phyloP scores from a whole-genome alignment of 2,888 invertebrate genomes.

The Phengaris alcon region DNA sequence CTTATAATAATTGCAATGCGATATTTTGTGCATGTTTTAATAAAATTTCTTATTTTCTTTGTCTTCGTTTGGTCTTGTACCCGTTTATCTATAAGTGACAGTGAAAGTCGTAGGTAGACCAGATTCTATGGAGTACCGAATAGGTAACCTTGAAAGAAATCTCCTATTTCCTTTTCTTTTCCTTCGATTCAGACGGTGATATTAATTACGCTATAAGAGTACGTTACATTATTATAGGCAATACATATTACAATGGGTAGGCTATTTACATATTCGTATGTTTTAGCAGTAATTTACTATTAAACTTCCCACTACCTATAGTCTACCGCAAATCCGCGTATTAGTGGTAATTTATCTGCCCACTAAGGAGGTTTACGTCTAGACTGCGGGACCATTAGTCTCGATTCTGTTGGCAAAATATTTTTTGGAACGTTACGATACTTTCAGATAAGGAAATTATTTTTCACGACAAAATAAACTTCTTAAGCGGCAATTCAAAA shows the following conservation, averaged over 20 bases:
- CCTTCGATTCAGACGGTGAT: no score
- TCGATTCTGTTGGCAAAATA: conserved; percentile 24
- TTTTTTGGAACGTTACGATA: background rate
- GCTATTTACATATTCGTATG: conserved; percentile 4
- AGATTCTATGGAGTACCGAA: background rate
- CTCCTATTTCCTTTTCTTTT: no score
- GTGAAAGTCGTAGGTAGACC: background rate
- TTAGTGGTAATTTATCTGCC: conserved; percentile 16
- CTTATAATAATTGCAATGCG: conserved; percentile 9
- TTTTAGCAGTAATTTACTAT: background rate
- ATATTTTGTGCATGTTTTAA: background rate
- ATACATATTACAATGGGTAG: no score
- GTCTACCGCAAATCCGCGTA: conserved; percentile 18
- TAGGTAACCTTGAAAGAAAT: background rate
- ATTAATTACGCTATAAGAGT: no score
- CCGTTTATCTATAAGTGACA: background rate
- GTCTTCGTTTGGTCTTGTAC: background rate
- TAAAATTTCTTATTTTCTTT: background rate
- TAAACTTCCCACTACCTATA: conserved; percentile 15
- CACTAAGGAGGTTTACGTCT: conserved; percentile 28
- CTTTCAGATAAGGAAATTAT: conserved; percentile 6
- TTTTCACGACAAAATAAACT: background rate
- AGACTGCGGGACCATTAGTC: conserved; percentile 20
- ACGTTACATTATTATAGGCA: no score
- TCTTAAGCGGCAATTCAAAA: background rate